Evolutionary conservation across 2,797 vertebrate species (phyloP), one percentile per base, ranked within the genome.

Genomic region (Streptopelia turtur): DNA sequence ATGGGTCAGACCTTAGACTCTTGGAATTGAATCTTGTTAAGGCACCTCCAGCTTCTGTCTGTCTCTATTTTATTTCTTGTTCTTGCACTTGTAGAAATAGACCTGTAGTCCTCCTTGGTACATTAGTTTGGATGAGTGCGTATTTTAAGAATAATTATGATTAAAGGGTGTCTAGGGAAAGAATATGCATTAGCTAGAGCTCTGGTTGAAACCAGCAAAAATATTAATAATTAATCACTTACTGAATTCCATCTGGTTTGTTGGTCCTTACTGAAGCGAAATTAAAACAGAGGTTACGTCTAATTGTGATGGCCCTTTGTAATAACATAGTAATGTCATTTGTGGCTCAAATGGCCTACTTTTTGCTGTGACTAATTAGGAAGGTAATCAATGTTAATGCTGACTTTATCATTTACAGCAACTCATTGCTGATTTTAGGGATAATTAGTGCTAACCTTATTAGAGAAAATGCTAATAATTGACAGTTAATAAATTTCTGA

Each of bases 321-420:
- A 91, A 70, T 82, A 61, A 65, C 66, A 94, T 39, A 87, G 50
- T 94, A 93, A 71, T 90, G 50, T 65, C 90, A 95, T 89, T 96
- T 90, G 35, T 96, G 96, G 82, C 87, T 96, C 90, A 92, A 68
- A 94, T 94, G 90, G 33, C 71, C 83, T 92, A 60, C 76, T 91
- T 97, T 97, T 80, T 82, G 71, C 50, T 61, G 81, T 70, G 64
- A 65, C 55, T 97, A 96, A 97, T 97, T 97, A 95, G 50, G 28
- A 92, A 93, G 52, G 21, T 94, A 91, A 92, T 97, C 92, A 91
- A 43, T 94, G 66, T 93, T 94, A 96, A 96, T 94, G 52, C 69
- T 95, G 79, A 88, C 83, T 97, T 96, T 95, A 95, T 95, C 18
- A 89, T 95, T 97, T 95, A 88, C 84, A 96, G 87, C 89, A 97